Conservation (phyloP, 1,140 invertebrate genomes). For the Stenopsyche tienmushanensis region DNA sequence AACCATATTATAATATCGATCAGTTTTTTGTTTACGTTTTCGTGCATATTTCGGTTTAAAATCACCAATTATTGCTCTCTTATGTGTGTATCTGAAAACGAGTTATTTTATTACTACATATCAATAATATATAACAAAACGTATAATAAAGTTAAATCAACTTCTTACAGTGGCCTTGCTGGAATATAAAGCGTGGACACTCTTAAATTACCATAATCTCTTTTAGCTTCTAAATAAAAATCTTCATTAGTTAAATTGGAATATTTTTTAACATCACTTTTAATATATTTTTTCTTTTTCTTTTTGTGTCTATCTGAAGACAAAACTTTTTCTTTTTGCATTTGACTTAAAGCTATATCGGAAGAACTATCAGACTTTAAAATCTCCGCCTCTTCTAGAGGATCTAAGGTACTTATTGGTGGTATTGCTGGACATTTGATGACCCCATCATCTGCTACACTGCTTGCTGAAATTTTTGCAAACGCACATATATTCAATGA, state of each 20-base stretch:
- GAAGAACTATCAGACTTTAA: slow-evolving; percentile 16
- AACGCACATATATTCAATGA: too few species aligned
- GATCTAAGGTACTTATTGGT: too few species aligned
- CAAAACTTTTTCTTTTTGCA: slow-evolving; percentile 5
- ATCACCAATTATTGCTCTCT: slow-evolving; percentile 6
- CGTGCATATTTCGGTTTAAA: not conserved
- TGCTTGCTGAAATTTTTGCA: too few species aligned
- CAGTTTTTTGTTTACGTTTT: not conserved
- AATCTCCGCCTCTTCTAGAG: slow-evolving; percentile 6
- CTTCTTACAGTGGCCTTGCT: slow-evolving; percentile 33
- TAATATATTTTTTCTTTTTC: too few species aligned
- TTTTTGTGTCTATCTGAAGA: slow-evolving; percentile 4
- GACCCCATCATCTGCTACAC: too few species aligned
- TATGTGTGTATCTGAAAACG: slow-evolving; percentile 20
- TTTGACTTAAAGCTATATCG: not conserved
- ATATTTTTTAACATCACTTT: too few species aligned
- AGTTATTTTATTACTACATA: slow-evolving; percentile 4
- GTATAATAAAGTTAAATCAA: too few species aligned
- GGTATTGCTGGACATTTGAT: too few species aligned
- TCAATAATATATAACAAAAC: not conserved
- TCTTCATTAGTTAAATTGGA: slow-evolving; percentile 21
- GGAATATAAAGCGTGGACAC: slow-evolving; percentile 37
- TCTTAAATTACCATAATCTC: slow-evolving; percentile 36
- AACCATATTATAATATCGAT: slow-evolving; percentile 30
- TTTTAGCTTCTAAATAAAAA: slow-evolving; percentile 32